A percentile compares a stretch with the other conserved stretches of the same genome.
These are phyloP conservation scores for Acrocephalus kingi DNA, from an alignment of 2,113 vertebrate genomes.

Conservation along the genomic window DNA sequence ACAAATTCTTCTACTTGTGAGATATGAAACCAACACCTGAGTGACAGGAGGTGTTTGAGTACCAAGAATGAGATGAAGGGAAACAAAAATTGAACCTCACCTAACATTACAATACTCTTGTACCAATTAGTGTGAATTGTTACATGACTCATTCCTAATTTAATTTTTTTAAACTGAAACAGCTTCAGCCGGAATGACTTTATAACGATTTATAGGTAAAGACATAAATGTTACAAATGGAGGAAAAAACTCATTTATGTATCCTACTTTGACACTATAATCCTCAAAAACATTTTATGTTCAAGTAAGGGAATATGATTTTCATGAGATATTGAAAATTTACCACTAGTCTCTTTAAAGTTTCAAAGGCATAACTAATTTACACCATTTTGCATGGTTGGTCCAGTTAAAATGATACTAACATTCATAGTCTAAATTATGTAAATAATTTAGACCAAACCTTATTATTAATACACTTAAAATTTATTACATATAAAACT, in stretches of 20 bases:
- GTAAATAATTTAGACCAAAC: background rate
- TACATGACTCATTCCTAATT: background rate
- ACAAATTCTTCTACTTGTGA: background rate
- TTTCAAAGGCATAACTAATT: background rate
- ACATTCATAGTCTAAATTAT: background rate
- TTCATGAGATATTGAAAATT: background rate
- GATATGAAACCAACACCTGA: background rate
- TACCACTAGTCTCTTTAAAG: background rate
- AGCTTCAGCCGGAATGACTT: background rate
- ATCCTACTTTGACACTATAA: background rate
- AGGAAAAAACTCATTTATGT: background rate
- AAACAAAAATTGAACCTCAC: background rate
- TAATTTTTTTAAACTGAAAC: background rate
- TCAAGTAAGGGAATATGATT: background rate
- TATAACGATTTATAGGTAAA: background rate
- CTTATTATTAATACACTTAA: background rate
- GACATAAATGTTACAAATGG: background rate
- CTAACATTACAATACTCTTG: background rate
- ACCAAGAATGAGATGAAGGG: background rate
- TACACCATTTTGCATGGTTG: background rate
- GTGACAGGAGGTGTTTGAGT: background rate
- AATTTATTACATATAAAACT: background rate
- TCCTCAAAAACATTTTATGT: background rate
- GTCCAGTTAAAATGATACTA: background rate
- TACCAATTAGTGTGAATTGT: background rate